phyloP scores from a whole-genome alignment of 2,113 vertebrate species.

The Recurvirostra avosetta region DNA sequence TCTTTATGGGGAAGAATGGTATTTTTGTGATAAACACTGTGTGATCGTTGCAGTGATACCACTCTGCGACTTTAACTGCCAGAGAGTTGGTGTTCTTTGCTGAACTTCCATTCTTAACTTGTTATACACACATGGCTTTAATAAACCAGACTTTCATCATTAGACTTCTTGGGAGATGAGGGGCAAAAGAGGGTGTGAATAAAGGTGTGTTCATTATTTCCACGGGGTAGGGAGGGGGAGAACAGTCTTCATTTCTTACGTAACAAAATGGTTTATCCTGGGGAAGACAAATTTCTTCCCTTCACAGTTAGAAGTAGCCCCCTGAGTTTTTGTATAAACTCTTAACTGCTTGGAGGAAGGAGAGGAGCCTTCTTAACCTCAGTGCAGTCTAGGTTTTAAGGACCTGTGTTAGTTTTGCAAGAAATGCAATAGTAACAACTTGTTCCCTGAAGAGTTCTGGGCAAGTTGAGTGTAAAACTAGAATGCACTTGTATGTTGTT shows the following conservation, averaged over 20 bases:
- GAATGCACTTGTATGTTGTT: neutral
- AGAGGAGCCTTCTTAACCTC: neutral
- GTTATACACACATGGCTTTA: rapidly evolving
- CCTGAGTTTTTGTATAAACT: neutral
- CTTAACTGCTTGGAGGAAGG: neutral
- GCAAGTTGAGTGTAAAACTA: neutral
- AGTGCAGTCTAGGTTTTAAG: neutral
- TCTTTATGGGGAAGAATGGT: neutral
- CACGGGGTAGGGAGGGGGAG: rapidly evolving
- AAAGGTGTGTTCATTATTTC: neutral
- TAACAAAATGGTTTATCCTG: neutral
- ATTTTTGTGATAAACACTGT: neutral
- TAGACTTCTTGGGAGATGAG: neutral
- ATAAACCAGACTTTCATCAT: neutral
- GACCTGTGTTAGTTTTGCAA: neutral
- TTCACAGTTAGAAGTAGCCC: neutral
- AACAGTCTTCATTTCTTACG: neutral
- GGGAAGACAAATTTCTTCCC: neutral
- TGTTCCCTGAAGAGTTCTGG: neutral
- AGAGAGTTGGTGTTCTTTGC: neutral
- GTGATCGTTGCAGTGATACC: neutral
- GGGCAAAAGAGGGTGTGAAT: neutral
- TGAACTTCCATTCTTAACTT: neutral
- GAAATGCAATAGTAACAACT: neutral
- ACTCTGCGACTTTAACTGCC: neutral